A percentile compares a stretch with the other conserved stretches of the same genome.
Conservation (phyloP, 1,140 invertebrate species). For the Camponotus floridanus region DNA sequence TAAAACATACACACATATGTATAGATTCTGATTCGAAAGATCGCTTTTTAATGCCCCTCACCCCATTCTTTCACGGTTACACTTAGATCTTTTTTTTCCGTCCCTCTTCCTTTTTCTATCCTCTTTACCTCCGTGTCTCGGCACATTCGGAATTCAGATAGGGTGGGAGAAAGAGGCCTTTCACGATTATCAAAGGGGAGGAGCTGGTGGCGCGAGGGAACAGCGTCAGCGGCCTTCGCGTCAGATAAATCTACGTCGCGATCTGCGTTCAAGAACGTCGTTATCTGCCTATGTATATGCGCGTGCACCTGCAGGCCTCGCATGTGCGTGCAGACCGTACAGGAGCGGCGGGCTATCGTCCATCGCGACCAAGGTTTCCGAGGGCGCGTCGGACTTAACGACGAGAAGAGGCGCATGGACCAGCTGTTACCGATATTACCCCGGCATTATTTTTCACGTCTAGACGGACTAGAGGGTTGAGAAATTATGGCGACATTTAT, state of each 20-base stretch:
- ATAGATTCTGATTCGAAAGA: conserved; percentile 70
- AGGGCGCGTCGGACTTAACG: conserved; percentile 25
- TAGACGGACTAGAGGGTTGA: not conserved
- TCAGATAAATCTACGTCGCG: conserved; percentile 73
- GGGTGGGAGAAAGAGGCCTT: not conserved
- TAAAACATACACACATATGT: not conserved
- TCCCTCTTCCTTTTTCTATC: conserved; percentile 5
- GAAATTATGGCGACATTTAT: conserved; percentile 46
- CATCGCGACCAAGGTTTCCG: conserved; percentile 53
- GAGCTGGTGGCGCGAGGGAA: conserved; percentile 63
- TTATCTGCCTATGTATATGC: conserved; percentile 53
- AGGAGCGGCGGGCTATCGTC: conserved; percentile 53
- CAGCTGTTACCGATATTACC: conserved; percentile 34
- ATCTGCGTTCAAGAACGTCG: conserved; percentile 69
- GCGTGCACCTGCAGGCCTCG: conserved; percentile 35
- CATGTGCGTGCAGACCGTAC: conserved; percentile 37
- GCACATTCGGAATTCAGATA: conserved; percentile 69
- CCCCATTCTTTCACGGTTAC: not conserved
- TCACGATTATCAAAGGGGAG: conserved; percentile 62
- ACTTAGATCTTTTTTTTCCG: not conserved
- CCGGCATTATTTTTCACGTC: conserved; percentile 36
- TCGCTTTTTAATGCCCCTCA: conserved; percentile 23
- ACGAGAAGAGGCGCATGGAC: conserved; percentile 47
- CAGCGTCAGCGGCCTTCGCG: conserved; percentile 67
- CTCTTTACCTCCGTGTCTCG: conserved; percentile 26